Conservation (phyloP, 2,113 vertebrate genomes). For the Rhinoderma darwinii region DNA sequence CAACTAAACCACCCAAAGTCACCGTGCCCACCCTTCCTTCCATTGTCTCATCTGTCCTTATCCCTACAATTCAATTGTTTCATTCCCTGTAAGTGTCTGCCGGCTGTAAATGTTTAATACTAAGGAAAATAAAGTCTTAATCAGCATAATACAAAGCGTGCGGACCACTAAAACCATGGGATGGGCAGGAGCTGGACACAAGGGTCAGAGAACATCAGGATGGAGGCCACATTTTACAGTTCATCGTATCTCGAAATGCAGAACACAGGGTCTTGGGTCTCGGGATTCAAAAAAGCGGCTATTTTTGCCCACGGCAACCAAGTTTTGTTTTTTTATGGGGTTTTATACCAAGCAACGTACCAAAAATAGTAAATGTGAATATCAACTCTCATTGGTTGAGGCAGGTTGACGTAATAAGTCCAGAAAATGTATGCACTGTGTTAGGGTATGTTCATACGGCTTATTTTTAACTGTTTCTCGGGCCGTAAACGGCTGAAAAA, state of each 20-base stretch:
- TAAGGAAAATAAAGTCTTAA: slow-evolving; percentile 35
- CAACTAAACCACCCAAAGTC: slow-evolving; percentile 19
- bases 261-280: too few species aligned
- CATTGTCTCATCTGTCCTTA: slow-evolving; percentile 46
- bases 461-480: too few species aligned
- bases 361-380: not conserved
- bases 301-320: too few species aligned
- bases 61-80: slow-evolving; percentile 22
- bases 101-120: slow-evolving; percentile 27
- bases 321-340: too few species aligned
- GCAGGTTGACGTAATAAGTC: too few species aligned
- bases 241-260: not conserved
- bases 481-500: too few species aligned
- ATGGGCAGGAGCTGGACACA: not conserved
- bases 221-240: not conserved
- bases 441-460: too few species aligned
- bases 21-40: slow-evolving; percentile 51
- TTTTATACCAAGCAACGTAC: not conserved
- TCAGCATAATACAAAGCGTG: slow-evolving; percentile 18
- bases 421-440: too few species aligned
- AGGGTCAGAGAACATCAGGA: slow-evolving; percentile 12
- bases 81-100: slow-evolving; percentile 20
- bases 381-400: too few species aligned
- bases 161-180: slow-evolving; percentile 13
- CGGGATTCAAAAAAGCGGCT: not conserved